Evolutionary conservation across 2,113 vertebrate species (phyloP), one percentile per base, ranked within the genome.

Genomic region (Dromiciops gliroides): DNA sequence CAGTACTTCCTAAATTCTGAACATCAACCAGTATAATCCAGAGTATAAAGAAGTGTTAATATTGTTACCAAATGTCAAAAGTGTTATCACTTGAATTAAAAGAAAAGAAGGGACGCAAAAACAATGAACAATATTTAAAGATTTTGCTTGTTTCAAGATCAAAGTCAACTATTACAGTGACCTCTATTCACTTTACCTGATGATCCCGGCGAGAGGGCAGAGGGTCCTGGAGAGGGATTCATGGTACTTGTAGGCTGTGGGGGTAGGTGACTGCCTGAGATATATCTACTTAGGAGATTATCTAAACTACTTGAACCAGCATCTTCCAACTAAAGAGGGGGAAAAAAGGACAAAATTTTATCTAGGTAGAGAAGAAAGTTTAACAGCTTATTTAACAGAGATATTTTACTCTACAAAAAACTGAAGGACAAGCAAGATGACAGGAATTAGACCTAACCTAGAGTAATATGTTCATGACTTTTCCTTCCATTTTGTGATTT

Each of bases 301-400:
- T 99, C 99, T 95, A 99, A 99, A 97, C 96, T 99, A 98, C 98
- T 99, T 88, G 99, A 99, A 92, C 99, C 99, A 93, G 99, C 99
- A 98, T 99, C 99, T 98, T 99, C 99, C 98, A 99, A 98, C 99
- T 99, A 92, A 92, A 94, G 90, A 98, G 60, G 97, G 97, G 97
- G 94, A 90, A 49, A 97, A 83, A 95, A 91, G 95, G 47, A 96
- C 48, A 97, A 60, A 97, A 93, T 96, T 96, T 97, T 52, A 97
- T 92, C 96, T 95, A 96, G 96, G 56, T 2, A 96, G 75, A 92
- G 1, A 51, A 95, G 52, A 95, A 94, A 83, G 16, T 56, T 52
- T 56, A 56, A 26, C 25, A 56, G 67, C 44, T 83, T 22, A 22
- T 83, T n/a, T 44, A n/a, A n/a, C n/a, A 83, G 67, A 83, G 44